Conservation (phyloP, 2,113 vertebrate species). For the Cynopterus brachyotis region DNA sequence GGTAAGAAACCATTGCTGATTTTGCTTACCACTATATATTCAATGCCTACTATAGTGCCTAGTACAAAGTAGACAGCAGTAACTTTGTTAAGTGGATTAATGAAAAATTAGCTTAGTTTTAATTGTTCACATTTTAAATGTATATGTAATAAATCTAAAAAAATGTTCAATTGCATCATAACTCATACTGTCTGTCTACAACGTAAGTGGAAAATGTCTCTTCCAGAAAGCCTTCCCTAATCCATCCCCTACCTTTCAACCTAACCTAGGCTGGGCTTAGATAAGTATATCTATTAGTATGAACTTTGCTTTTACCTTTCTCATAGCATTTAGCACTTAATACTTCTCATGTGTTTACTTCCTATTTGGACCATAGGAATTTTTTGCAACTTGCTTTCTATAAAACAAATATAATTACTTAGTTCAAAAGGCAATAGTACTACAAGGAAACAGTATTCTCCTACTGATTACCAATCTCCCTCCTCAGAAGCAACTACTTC, state of each 20-base stretch:
- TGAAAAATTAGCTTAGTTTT: not conserved
- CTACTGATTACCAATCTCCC: not conserved
- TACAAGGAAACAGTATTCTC: not conserved
- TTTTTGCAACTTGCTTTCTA: not conserved
- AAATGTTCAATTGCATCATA: not conserved
- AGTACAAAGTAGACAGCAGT: not conserved
- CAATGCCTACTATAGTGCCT: not conserved
- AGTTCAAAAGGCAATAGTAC: not conserved
- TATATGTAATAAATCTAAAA: not conserved
- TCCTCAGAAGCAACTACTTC: not conserved
- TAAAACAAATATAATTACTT: not conserved
- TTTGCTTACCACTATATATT: not conserved
- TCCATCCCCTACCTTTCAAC: not conserved
- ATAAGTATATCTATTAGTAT: not conserved
- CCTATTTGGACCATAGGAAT: not conserved
- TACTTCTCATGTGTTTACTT: not conserved
- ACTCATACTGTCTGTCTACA: not conserved
- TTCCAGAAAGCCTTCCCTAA: not conserved
- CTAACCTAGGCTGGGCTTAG: not conserved
- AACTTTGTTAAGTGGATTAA: not conserved
- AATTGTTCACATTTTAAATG: not conserved
- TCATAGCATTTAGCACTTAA: not conserved
- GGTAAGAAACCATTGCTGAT: not conserved
- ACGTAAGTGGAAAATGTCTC: not conserved
- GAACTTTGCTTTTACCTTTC: not conserved